phyloP scores from a whole-genome alignment of 2,888 invertebrate genomes.

The Lithophane semibrunnea region DNA sequence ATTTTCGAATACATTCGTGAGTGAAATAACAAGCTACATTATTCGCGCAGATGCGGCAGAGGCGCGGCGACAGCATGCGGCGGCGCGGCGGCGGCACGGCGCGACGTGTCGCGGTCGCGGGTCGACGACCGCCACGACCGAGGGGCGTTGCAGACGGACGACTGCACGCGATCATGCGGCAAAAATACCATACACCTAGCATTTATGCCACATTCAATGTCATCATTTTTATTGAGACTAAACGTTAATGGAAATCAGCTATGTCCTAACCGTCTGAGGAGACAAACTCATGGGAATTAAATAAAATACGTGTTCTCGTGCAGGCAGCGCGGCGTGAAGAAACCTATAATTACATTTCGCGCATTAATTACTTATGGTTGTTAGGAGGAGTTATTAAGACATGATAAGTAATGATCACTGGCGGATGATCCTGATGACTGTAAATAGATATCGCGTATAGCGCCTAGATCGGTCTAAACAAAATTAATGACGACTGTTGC shows the following conservation, averaged over 20 bases:
- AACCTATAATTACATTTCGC: neutral
- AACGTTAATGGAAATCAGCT: conserved; percentile 32
- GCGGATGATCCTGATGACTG: conserved; percentile 20
- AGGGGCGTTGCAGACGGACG: conserved; percentile 71
- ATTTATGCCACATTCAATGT: conserved; percentile 52
- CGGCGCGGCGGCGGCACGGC: conserved; percentile 58
- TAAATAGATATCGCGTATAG: conserved; percentile 43
- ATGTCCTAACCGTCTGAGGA: neutral
- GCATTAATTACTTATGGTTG: conserved; percentile 13
- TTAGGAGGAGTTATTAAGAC: conserved; percentile 12
- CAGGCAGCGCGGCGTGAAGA: neutral
- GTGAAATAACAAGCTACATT: conserved; percentile 67
- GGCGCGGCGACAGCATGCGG: conserved; percentile 36
- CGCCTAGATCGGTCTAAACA: conserved; percentile 2
- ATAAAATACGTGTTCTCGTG: conserved; percentile 15
- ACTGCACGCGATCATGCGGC: conserved; percentile 71
- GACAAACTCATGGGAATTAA: conserved; percentile 39
- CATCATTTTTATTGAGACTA: conserved; percentile 47
- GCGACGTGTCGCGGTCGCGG: conserved; percentile 51
- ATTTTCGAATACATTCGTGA: conserved; percentile 40
- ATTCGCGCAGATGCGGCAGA: conserved; percentile 58
- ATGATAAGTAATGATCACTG: conserved; percentile 27
- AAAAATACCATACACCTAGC: conserved; percentile 44
- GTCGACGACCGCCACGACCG: conserved; percentile 57
- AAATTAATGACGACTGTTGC: conserved; percentile 14